Percentiles rank a stretch among this genome's conserved stretches.
Conservation (phyloP, 2,888 invertebrate genomes). For the Stenodera caucasica region DNA sequence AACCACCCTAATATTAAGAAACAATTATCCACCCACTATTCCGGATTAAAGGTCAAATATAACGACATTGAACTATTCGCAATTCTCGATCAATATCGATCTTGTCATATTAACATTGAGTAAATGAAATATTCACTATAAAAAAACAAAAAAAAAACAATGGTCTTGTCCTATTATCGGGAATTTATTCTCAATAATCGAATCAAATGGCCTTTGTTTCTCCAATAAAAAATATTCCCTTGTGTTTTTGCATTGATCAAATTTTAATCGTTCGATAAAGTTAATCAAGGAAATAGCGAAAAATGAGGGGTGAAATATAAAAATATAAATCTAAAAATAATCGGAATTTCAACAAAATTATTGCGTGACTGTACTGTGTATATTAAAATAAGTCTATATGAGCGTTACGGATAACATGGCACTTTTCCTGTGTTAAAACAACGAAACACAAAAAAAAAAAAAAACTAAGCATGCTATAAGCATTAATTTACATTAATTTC, state of each 20-base stretch:
- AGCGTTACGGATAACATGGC: too few species aligned
- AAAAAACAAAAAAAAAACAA: too few species aligned
- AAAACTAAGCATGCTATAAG: background rate
- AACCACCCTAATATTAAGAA: background rate
- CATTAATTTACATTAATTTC: too few species aligned
- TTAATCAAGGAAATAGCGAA: too few species aligned
- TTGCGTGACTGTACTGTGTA: too few species aligned
- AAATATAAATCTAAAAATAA: too few species aligned
- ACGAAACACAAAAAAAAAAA: background rate
- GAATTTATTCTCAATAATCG: background rate
- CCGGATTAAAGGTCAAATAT: conserved; percentile 12
- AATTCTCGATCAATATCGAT: background rate
- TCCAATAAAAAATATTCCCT: too few species aligned
- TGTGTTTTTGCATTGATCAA: too few species aligned
- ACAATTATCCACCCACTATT: conserved; percentile 1
- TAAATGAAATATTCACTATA: background rate
- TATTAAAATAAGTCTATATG: too few species aligned
- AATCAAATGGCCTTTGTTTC: background rate
- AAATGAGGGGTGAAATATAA: too few species aligned
- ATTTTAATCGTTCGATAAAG: too few species aligned
- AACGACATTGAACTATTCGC: conserved; percentile 16
- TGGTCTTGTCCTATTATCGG: background rate
- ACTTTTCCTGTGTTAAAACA: background rate
- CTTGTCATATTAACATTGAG: background rate
- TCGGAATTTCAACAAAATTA: too few species aligned